Evolutionary conservation across 2,113 vertebrate genomes (phyloP).

Genomic region (Phalacrocorax aristotelis): DNA sequence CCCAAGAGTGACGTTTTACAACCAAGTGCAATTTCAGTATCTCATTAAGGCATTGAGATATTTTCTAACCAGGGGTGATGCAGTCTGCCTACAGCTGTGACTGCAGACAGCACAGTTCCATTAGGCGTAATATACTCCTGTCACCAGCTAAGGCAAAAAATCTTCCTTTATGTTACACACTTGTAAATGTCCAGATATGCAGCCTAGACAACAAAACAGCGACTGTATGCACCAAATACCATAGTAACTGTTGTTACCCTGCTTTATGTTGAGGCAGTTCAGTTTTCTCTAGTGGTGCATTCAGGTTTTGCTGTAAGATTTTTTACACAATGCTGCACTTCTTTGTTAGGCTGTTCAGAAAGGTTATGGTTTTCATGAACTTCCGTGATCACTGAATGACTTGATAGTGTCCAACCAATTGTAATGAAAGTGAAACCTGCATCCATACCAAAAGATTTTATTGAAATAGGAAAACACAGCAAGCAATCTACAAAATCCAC

Average conservation of each 20-base stretch:
- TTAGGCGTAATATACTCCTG: background rate
- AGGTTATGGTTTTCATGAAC: slow-evolving; percentile 4
- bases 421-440: slow-evolving; percentile 17
- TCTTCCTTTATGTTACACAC: background rate
- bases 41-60: background rate
- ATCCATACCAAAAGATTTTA: background rate
- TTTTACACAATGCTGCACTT: background rate
- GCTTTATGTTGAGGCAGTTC: background rate
- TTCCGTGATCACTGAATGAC: background rate
- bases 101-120: background rate
- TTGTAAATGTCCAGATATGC: background rate
- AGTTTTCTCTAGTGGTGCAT: background rate
- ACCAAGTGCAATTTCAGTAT: background rate
- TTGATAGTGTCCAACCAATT: background rate
- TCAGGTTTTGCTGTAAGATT: background rate
- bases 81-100: background rate
- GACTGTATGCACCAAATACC: background rate
- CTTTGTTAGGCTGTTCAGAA: slow-evolving; percentile 7
- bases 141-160: background rate
- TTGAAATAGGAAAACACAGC: slow-evolving; percentile 41
- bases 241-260: background rate
- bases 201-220: background rate
- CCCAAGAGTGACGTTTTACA: background rate
- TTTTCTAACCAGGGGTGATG: background rate
- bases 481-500: slow-evolving; percentile 24